Evolutionary conservation across 2,888 invertebrate species (phyloP), one percentile per base, ranked within the genome.

Genomic region (Agrotis segetum): DNA sequence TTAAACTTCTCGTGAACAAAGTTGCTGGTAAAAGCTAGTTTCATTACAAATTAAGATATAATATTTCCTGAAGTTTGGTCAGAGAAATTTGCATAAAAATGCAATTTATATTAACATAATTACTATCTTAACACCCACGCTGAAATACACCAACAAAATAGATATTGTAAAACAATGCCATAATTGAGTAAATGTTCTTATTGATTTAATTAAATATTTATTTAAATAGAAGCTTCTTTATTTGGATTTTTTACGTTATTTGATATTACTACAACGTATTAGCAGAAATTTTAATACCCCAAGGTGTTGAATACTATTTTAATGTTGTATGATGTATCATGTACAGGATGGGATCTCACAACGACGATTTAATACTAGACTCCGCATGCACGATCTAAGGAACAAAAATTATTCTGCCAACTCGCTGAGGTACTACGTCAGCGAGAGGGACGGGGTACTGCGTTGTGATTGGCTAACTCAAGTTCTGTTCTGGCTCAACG

Each of bases 191-290:
- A 34, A 16, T 6, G 3, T 9, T 49, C 21, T 75, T 21, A 56
- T 66, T 11, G 49, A 14, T 67, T 21, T 6, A 75, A 50, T 67
- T 24, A 24, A 34, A 40, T 40, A 40, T 40, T 58, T 67, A 76
- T 46, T 49, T 49, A 77, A 67, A 69, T 49, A 77, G 17, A 53
- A 40, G 46, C 59, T 29, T 17, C 56, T 72, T 19, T 34, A 69
- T 69, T 77, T 60, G 7, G 44, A 60, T 13, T 44, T 19, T 29
- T 40, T 46, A 24, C n/a, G 16, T 49, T 60, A 34, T 77, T 69
- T 69, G 47, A 34, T 1, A 17, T 49, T 46, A 34, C 60, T 49
- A 59, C 49, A 50, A 50, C 14, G 24, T 46, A 52, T 78, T 78
- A 62, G 14, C 62, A 62, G 71, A 44, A 44, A 3, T 56, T 40